Conservation (phyloP, 2,113 vertebrate species). For the Anhinga anhinga region DNA sequence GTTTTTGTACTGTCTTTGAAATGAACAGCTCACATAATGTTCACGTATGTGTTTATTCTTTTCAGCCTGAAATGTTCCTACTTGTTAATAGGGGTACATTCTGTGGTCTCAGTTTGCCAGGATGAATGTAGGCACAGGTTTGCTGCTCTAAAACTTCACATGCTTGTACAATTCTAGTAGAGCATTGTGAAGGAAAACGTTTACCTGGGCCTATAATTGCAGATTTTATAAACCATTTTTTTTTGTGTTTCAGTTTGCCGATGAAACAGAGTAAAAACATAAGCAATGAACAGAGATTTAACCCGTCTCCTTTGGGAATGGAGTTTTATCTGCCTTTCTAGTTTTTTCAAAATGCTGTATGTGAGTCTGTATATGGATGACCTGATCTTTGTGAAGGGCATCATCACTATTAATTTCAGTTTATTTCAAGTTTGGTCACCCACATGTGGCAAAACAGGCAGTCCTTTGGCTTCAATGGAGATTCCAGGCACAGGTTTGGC, state of each 20-base stretch:
- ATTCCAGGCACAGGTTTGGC: not conserved
- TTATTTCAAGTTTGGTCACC: not conserved
- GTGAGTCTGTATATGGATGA: not conserved
- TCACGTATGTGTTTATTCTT: not conserved
- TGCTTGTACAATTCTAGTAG: not conserved
- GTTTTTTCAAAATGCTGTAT: not conserved
- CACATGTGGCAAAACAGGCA: not conserved
- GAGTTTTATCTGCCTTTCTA: not conserved
- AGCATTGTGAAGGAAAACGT: not conserved
- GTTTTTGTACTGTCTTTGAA: not conserved
- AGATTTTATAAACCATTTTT: not conserved
- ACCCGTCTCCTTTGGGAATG: not conserved
- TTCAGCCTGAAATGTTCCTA: not conserved
- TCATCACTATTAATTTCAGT: not conserved
- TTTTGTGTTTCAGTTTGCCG: not conserved
- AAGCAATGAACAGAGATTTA: not conserved
- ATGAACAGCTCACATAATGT: not conserved
- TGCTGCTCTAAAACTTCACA: not conserved
- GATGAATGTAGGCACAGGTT: not conserved
- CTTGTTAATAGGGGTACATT: not conserved
- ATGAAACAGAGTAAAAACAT: not conserved
- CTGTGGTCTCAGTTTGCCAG: not conserved
- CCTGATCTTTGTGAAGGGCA: not conserved
- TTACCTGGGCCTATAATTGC: not conserved
- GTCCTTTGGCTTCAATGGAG: not conserved